These are phyloP conservation scores for Diadumene lineata DNA, from an alignment of 92 coral and sea anemone genomes.

Conservation along the genomic window DNA sequence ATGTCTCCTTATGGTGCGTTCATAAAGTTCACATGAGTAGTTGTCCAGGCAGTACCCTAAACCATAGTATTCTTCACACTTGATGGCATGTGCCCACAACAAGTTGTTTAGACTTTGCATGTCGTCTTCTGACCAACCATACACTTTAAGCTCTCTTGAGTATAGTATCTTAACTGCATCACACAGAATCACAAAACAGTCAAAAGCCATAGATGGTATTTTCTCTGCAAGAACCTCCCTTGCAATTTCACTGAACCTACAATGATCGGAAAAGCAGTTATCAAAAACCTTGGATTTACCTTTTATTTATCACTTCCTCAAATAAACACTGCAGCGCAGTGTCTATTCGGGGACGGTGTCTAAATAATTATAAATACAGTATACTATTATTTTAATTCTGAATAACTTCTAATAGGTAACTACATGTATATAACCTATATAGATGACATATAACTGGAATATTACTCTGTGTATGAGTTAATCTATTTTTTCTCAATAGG, in stretches of 20 bases:
- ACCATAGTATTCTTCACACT: conserved; percentile 31
- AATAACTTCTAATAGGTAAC: too few species aligned
- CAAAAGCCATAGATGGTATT: conserved; percentile 63
- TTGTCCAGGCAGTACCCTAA: conserved; percentile 50
- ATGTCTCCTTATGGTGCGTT: conserved; percentile 56
- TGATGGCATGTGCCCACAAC: conserved; percentile 34
- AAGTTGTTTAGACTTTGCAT: conserved; percentile 11
- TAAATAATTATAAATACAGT: too few species aligned
- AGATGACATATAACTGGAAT: too few species aligned
- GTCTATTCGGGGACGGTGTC: too few species aligned
- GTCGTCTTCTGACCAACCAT: conserved; percentile 56
- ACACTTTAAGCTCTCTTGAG: conserved; percentile 11
- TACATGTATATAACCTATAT: too few species aligned
- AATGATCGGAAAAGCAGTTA: too few species aligned
- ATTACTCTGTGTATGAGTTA: too few species aligned
- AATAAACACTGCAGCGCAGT: too few species aligned
- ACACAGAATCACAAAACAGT: conserved; percentile 48
- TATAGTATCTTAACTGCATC: conserved; percentile 51
- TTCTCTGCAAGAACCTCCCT: conserved; percentile 69
- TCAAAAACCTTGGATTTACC: too few species aligned
- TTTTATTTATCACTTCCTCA: too few species aligned
- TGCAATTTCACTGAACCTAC: conserved; percentile 61
- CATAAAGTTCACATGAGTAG: conserved; percentile 75
- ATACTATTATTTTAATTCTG: too few species aligned
- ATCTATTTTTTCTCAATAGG: too few species aligned